Evolutionary conservation across 1,140 invertebrate species (phyloP).

Genomic region (Eupeodes corollae): DNA sequence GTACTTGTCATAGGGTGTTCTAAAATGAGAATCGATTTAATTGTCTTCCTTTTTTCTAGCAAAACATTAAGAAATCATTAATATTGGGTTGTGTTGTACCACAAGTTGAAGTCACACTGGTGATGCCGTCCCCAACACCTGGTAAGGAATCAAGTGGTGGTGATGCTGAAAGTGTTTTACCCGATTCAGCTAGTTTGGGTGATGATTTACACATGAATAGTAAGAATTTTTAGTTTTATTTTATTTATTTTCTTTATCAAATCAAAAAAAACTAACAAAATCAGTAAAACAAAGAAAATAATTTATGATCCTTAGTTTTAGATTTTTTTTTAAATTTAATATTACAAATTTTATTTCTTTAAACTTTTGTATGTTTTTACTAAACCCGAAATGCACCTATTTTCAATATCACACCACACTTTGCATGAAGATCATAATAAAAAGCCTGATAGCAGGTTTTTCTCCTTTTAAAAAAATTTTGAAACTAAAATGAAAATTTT

Average conservation of each 20-base stretch:
- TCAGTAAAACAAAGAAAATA: no score
- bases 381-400: no score
- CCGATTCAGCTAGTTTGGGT: conserved; percentile 67
- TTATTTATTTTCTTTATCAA: background rate
- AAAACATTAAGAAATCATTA: conserved; percentile 46
- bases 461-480: no score
- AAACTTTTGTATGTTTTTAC: no score
- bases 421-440: background rate
- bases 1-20: conserved; percentile 6
- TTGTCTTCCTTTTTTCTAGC: conserved; percentile 11
- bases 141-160: conserved; percentile 70
- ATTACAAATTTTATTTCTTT: no score
- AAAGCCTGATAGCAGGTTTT: background rate
- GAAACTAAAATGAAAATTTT: no score
- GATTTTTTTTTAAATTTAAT: no score
- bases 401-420: background rate
- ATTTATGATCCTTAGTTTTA: no score
- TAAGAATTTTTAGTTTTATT: conserved; percentile 27
- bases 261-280: no score
- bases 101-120: conserved; percentile 75
- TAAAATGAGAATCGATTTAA: background rate
- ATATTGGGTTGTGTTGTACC: conserved; percentile 66
- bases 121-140: conserved; percentile 69
- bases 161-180: conserved; percentile 67
- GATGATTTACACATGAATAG: conserved; percentile 50